Conservation (phyloP, 2,113 vertebrate genomes). For the Cyphomyrus discorhynchus region DNA sequence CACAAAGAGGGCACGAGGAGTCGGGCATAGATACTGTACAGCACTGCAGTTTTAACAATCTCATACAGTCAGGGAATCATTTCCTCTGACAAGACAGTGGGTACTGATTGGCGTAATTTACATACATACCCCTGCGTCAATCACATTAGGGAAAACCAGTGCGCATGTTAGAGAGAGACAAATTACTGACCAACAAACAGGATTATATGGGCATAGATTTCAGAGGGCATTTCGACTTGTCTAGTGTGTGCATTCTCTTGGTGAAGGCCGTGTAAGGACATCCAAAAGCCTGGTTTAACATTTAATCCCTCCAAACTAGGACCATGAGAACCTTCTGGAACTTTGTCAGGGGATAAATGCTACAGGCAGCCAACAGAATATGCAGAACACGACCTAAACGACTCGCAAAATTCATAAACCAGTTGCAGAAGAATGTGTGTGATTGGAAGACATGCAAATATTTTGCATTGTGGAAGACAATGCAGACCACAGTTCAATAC, state of each 20-base stretch:
- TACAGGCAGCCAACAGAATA: not conserved
- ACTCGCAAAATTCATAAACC: not conserved
- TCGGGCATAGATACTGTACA: not conserved
- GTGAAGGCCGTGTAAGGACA: not conserved
- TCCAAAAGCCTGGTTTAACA: not conserved
- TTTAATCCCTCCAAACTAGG: not conserved
- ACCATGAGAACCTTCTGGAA: not conserved
- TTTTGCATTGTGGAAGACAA: not conserved
- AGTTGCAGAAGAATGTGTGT: not conserved
- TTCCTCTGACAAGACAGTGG: not conserved
- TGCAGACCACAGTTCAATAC: not conserved
- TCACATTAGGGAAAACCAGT: not conserved
- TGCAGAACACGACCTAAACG: not conserved
- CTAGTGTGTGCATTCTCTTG: not conserved
- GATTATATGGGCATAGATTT: not conserved
- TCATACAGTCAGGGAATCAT: not conserved
- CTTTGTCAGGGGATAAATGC: not conserved
- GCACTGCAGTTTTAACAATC: not conserved
- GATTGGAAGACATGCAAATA: not conserved
- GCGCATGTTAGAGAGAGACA: not conserved
- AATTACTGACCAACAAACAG: not conserved
- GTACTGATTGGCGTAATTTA: not conserved
- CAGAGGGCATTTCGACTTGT: not conserved
- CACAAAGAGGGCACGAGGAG: not conserved
- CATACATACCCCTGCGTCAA: not conserved